Percentiles rank a stretch among this genome's conserved stretches.
Conservation (phyloP, 2,113 vertebrate genomes). For the Ctenomys sociabilis region DNA sequence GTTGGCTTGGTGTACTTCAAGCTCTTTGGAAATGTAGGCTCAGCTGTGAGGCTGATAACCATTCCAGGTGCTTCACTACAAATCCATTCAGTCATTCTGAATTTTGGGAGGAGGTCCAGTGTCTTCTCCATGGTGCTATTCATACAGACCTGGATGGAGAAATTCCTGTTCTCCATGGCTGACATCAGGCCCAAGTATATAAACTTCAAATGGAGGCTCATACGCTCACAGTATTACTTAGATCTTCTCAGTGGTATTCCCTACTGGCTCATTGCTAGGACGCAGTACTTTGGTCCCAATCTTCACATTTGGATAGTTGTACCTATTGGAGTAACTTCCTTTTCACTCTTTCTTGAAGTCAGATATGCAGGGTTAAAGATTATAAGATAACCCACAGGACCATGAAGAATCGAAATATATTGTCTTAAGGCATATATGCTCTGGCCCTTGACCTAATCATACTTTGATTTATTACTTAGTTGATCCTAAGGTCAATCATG, state of each 20-base stretch:
- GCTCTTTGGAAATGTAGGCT: not conserved
- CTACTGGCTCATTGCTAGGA: not conserved
- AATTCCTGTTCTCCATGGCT: not conserved
- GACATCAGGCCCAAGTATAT: not conserved
- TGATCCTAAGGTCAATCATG: not conserved
- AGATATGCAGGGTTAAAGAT: not conserved
- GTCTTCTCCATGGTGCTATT: not conserved
- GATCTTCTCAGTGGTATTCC: not conserved
- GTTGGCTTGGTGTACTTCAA: not conserved
- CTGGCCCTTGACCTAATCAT: not conserved
- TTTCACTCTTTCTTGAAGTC: not conserved
- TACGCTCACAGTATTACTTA: not conserved
- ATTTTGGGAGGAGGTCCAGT: not conserved
- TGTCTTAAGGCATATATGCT: not conserved
- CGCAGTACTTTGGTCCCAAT: not conserved
- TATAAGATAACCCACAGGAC: not conserved
- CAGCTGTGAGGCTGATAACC: not conserved
- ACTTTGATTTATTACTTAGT: not conserved
- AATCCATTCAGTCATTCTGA: not conserved
- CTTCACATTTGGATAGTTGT: not conserved
- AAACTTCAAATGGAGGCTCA: not conserved
- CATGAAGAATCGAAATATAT: not conserved
- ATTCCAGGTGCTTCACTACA: not conserved
- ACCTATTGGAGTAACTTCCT: not conserved
- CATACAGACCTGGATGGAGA: not conserved